Evolutionary conservation across 2,797 vertebrate species (phyloP), one percentile per base, ranked within the genome.

Genomic region (Smutsia gigantea): DNA sequence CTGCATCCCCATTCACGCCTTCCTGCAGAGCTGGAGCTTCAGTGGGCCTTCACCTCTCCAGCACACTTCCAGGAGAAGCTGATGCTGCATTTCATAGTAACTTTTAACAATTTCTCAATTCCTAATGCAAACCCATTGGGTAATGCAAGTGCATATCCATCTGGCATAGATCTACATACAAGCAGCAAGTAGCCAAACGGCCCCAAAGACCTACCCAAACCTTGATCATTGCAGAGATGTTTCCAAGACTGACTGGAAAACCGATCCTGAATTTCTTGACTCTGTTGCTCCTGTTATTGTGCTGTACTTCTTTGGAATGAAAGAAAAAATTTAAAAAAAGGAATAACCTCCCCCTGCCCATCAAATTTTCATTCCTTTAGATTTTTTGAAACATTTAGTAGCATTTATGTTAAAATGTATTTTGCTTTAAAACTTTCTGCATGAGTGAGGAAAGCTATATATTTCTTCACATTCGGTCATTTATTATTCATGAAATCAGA

Each of bases 401-500:
- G 29, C 27, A 71, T 83, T 95, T 88, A 88, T 71, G 74, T 75
- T 91, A 78, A 95, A 89, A 68, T 64, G 4, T 42, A 37, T 94
- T 93, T 96, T 85, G 72, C 87, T 86, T 96, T 84, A 93, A 95
- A 96, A 91, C 39, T 68, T 96, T 91, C 74, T 93, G 53, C 95
- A 69, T 77, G 25, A 75, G 51, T 94, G 63, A 94, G 25, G 49
- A 91, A 88, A 94, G 39, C 64, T 94, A 15, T 94, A 42, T 85
- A 29, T 96, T 93, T 97, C 88, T 74, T 96, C 37, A 59, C 83
- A 72, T 96, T 55, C 57, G 71, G 27, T 84, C 59, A 63, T 96
- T 95, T 88, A 83, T 97, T 97, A 96, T 97, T 94, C 86, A 94
- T 87, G 69, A 94, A 97, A 78, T 95, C 75, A 75, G 92, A 96